Percentiles rank a stretch among this genome's conserved stretches.
phyloP scores from a whole-genome alignment of 2,888 invertebrate species.

The Hypsopygia costalis region DNA sequence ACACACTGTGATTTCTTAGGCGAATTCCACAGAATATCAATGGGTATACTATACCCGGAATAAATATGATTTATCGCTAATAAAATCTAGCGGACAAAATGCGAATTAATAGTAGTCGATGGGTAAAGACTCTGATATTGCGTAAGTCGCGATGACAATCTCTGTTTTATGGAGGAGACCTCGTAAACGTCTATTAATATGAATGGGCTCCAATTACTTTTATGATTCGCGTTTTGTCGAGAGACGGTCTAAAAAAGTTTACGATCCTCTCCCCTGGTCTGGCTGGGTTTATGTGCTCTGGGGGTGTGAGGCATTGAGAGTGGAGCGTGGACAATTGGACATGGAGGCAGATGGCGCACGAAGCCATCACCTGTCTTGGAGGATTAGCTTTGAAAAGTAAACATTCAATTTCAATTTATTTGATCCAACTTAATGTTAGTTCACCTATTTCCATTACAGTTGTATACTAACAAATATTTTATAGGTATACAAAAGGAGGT shows the following conservation, averaged over 20 bases:
- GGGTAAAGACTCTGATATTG: constrained; percentile 51
- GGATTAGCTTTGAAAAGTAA: neutral
- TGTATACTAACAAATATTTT: no score
- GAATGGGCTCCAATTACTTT: constrained; percentile 81
- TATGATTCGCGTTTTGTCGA: constrained; percentile 77
- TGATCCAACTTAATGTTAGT: neutral
- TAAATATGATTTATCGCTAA: constrained; percentile 51
- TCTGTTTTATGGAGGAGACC: constrained; percentile 73
- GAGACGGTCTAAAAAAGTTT: constrained; percentile 75
- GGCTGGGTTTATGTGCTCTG: constrained; percentile 54
- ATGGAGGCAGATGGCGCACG: constrained; percentile 58
- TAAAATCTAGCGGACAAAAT: constrained; percentile 61
- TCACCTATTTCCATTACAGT: no score
- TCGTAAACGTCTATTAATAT: constrained; percentile 81
- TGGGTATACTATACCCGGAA: constrained; percentile 42
- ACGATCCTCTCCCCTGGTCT: constrained; percentile 67
- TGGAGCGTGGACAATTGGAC: constrained; percentile 48
- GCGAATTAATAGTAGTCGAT: constrained; percentile 60
- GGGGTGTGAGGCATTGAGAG: constrained; percentile 47
- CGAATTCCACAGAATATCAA: constrained; percentile 32
- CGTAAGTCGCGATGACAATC: constrained; percentile 74
- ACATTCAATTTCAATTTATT: constrained; percentile 1
- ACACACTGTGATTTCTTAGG: constrained; percentile 15
- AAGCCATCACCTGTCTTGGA: constrained; percentile 41
- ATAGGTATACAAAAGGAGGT: no score